Evolutionary conservation across 2,113 vertebrate species (phyloP), one percentile per base, ranked within the genome.

Genomic region (Prinia subflava): DNA sequence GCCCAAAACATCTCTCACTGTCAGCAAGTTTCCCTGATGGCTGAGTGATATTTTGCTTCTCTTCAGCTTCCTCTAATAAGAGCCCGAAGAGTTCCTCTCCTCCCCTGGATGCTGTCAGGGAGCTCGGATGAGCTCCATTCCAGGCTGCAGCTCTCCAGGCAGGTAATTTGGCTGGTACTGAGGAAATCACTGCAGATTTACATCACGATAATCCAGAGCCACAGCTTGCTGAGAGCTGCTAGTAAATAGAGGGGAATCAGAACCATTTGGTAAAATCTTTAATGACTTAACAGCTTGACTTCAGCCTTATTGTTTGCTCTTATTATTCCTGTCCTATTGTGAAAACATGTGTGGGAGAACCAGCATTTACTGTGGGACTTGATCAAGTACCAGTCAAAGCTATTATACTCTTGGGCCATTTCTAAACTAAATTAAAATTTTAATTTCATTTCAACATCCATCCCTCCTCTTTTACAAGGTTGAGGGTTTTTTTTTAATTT

Each of bases 21-120:
- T 97, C 96, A 96, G 93, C 92, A 94, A 92, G 94, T 96, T 94
- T 95, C 93, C 92, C 95, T 94, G 93, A 92, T 94, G 92, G 49
- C 27, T 52, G 52, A 88, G 92, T 0, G 9, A 71, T 88, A 86
- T 75, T 96, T 94, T 90, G 75, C 87, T 86, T 56, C 79, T 71
- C 65, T 84, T 60, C 44, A 50, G 86, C 83, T 96, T 96, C 92
- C 93, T 93, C 76, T 81, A 83, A 70, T 57, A 68, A 47, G 88
- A 83, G 30, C 88, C 60, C 39, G 15, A 94, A 68, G 68, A 68
- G 89, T 50, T 90, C 44, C 88, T 90, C 83, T 80, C 80, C 68
- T 96, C 41, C 69, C 88, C 75, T 50, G 57, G 85, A 56, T 3
- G 33, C 83, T 56, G 31, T 44, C 64, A 60, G 52, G 11, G 6